Percentiles rank a stretch among this genome's conserved stretches.
Conservation (phyloP, 2,888 invertebrate genomes). For the Leucophora obtusa region DNA sequence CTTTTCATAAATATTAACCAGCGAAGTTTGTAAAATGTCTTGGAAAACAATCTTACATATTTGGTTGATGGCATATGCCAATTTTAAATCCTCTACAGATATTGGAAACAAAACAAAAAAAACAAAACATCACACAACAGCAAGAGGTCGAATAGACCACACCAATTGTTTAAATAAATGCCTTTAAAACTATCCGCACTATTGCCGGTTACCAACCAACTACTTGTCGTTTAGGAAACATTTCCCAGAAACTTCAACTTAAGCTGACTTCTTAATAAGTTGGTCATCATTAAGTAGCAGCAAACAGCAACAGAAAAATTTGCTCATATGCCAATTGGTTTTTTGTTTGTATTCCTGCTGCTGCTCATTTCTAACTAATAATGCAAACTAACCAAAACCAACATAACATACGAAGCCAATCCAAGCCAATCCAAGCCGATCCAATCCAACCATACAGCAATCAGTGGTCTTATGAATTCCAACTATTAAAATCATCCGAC, state of each 20-base stretch:
- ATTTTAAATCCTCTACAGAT: constrained; percentile 18
- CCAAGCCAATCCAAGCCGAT: constrained; percentile 27
- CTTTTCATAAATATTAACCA: constrained; percentile 11
- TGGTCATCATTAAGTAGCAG: constrained; percentile 34
- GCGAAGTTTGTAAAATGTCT: neutral
- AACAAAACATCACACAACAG: constrained; percentile 17
- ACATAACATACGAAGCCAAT: constrained; percentile 12
- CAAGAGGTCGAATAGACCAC: constrained; percentile 51
- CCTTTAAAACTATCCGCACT: neutral
- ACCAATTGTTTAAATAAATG: constrained; percentile 48
- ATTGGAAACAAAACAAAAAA: neutral
- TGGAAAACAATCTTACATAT: constrained; percentile 23
- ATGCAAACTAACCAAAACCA: constrained; percentile 23
- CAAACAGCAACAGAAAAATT: constrained; percentile 35
- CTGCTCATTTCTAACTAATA: constrained; percentile 40
- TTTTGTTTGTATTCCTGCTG: neutral
- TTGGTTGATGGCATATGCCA: constrained; percentile 32
- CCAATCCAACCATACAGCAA: constrained; percentile 35
- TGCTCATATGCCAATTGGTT: constrained; percentile 57
- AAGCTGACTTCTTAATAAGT: constrained; percentile 55
- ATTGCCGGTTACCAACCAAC: neutral
- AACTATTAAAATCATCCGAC: constrained; percentile 18
- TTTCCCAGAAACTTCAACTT: constrained; percentile 47
- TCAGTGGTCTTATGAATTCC: constrained; percentile 33
- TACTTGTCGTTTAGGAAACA: constrained; percentile 8